Base-by-base conservation (phyloP, 2,888 invertebrate genomes). In the Melieria picta region DNA sequence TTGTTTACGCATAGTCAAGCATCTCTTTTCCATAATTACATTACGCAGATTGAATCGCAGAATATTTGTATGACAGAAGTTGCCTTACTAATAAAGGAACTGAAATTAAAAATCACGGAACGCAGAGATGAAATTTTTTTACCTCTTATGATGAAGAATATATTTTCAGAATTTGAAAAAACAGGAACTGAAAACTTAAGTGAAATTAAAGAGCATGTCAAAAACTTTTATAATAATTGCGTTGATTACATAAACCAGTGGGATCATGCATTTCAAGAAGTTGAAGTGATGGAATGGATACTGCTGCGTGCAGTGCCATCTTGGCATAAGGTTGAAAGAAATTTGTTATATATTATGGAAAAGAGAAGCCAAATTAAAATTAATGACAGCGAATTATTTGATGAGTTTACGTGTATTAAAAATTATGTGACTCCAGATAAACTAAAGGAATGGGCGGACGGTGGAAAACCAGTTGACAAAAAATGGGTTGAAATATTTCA, bases 31-130 rank as follows among this genome's bases (percentile, higher is more conserved):
- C 72, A 71, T 67, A 72, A 71, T 57, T 69, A 61, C 65, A 72
- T 73, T 60, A 56, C 62, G 48, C 67, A 65, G 62, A 72, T 74
- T 64, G 75, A 72, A 62, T 73, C 66, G 48, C 64, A 75, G 63
- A 65, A 75, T 57, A 75, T 75, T 46, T 75, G 56, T 48, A 75
- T 73, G 71, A 68, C 58, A 62, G 68, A 74, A 71, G 72, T 72
- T 13, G 71, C 76, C 11, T 52, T 72, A 62, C 46, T 72, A 56
- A 64, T 69, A 47, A 57, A 69, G 56, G 69, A 64, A 48, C 64
- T 69, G 65, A 71, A 72, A 69, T 71, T 66, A 16, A 55, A 74
- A 72, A 74, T 71, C 63, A 63, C 11, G 11, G 48, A 72, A 65
- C 62, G 72, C 65, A 72, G 47, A 67, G 60, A 74, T 61, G 65